Evolutionary conservation across 2,113 vertebrate species (phyloP), one percentile per base, ranked within the genome.

Genomic region (Stegostoma tigrinum): DNA sequence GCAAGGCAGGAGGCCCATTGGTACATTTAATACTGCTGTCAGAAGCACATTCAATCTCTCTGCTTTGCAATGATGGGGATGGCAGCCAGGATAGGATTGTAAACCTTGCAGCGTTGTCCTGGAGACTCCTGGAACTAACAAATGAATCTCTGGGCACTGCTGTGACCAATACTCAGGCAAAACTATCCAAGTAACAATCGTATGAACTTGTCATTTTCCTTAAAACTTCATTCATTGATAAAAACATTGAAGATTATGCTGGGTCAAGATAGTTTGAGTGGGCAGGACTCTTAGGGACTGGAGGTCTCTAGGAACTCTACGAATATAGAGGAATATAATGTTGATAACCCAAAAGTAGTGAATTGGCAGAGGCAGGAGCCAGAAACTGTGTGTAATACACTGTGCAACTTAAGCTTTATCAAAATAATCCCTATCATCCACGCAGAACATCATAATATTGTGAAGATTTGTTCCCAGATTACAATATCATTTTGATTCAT

Each of bases 401-500:
- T 14, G 0, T 87, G 42, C 23, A 87, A 87, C 52, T 87, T 87
- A 24, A 87, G 85, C 42, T 52, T 45, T 24, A 87, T 87, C 24
- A 52, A 7, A 27, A 52, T 87, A 52, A 87, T 87, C 45, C 42
- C 24, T 10, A 52, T 24, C 42, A 87, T 52, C 78, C n/a, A 42
- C 42, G 78, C n/a, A 5, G n/a, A 83, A 83, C 38, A 38, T 83
- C n/a, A 38, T 83, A 42, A 83, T 83, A 83, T 83, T 38, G n/a
- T 83, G 78, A 83, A 42, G 78, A 83, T 83, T 83, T 83, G 42
- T 24, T 87, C 48, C 24, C 23, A 7, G 48, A 87, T 87, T 52
- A 87, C 45, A 83, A 83, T 83, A 87, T 87, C 45, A 87, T 87
- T 87, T 48, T 87, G 85, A 87, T 87, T 87, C 52, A 87, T 87